Evolutionary conservation across 1,140 invertebrate genomes (phyloP).

Genomic region (Branchinecta lynchi): DNA sequence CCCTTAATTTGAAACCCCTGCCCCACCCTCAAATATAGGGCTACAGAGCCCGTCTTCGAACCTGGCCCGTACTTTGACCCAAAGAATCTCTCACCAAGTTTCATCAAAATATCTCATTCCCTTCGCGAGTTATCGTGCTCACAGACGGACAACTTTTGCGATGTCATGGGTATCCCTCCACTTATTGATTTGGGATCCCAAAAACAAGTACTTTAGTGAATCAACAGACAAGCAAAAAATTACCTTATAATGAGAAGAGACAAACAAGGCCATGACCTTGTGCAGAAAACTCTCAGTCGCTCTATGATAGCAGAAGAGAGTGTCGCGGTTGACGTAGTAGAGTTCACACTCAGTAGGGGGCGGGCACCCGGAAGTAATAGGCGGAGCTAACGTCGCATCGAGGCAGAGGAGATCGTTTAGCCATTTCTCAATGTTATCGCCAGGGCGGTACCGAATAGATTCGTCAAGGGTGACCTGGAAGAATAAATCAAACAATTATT

Average conservation of each 20-base stretch:
- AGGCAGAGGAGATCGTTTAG: slow-evolving; percentile 80
- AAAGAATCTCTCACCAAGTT: no score
- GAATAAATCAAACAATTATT: slow-evolving; percentile 28
- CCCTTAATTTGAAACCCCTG: no score
- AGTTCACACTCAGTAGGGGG: slow-evolving; percentile 75
- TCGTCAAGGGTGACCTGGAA: slow-evolving; percentile 59
- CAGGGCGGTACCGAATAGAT: slow-evolving; percentile 80
- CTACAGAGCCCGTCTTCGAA: no score
- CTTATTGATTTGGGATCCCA: no score
- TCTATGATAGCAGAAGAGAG: slow-evolving; percentile 91
- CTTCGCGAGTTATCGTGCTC: no score
- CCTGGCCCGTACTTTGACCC: no score
- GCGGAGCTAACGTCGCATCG: slow-evolving; percentile 51
- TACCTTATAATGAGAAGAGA: slow-evolving; percentile 92
- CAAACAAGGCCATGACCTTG: slow-evolving; percentile 77
- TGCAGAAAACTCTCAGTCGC: slow-evolving; percentile 90
- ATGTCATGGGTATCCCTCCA: no score
- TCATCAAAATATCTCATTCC: no score
- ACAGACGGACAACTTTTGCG: no score
- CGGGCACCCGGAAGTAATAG: slow-evolving; percentile 59
- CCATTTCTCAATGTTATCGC: slow-evolving; percentile 83
- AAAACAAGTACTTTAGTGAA: no score
- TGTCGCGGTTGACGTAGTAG: slow-evolving; percentile 81
- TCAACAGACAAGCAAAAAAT: no score
- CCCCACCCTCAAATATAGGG: no score